These are phyloP conservation scores for Acropternis orthonyx DNA, from an alignment of 2,797 vertebrate genomes.

Conservation along the genomic window DNA sequence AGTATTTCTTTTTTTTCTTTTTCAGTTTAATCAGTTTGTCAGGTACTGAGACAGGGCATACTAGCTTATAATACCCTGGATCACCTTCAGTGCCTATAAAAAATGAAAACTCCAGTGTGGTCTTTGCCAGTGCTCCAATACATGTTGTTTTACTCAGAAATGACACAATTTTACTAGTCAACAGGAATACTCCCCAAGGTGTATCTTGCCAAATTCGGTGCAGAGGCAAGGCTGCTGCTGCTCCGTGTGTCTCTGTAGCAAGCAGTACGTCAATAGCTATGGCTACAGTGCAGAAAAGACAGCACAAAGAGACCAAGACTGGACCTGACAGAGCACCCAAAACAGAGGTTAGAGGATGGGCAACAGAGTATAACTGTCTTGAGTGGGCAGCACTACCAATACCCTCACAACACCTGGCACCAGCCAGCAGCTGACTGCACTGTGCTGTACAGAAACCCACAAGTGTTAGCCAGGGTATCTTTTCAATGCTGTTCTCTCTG, in stretches of 20 bases:
- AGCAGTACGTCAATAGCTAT: not conserved
- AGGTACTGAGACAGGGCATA: not conserved
- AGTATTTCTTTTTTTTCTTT: not conserved
- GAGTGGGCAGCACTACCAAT: not conserved
- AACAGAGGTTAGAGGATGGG: not conserved
- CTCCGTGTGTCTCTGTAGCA: rapidly evolving
- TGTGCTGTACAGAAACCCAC: rapidly evolving
- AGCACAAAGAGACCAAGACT: not conserved
- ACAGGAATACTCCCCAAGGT: not conserved
- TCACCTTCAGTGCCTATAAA: not conserved
- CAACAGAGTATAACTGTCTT: not conserved
- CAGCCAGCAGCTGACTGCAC: not conserved
- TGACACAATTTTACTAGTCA: not conserved
- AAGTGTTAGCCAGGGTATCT: rapidly evolving
- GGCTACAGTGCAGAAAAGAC: not conserved
- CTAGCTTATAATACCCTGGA: not conserved
- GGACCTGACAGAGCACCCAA: not conserved
- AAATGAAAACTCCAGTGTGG: not conserved
- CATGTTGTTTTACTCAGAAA: not conserved
- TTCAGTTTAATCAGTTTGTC: not conserved
- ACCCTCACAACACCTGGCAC: rapidly evolving
- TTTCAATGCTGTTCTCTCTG: not conserved
- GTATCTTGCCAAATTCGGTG: not conserved
- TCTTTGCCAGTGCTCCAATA: not conserved
- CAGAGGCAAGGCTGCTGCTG: not conserved